Evolutionary conservation across 2,888 invertebrate genomes (phyloP).

Genomic region (Perdita meconis): DNA sequence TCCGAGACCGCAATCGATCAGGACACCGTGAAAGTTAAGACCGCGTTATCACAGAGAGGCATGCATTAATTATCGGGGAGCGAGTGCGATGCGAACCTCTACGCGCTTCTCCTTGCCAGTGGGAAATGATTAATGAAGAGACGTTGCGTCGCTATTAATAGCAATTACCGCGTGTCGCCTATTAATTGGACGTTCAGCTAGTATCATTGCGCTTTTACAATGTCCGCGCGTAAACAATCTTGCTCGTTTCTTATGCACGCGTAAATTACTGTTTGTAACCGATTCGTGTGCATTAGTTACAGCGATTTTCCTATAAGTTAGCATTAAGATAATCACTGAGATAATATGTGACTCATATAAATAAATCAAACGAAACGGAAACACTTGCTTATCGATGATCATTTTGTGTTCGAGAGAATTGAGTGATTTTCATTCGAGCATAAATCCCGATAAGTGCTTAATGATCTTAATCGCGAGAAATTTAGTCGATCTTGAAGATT

Average conservation of each 20-base stretch:
- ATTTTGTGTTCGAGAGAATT: background rate
- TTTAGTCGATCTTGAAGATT: no score
- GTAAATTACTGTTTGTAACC: background rate
- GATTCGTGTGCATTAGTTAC: background rate
- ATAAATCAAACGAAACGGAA: background rate
- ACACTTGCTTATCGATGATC: background rate
- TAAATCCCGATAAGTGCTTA: no score
- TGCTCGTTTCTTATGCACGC: background rate
- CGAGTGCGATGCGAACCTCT: background rate
- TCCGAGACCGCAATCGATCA: background rate
- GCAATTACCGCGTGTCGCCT: background rate
- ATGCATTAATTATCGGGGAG: conserved; percentile 11
- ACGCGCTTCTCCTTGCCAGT: background rate
- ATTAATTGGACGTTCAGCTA: conserved; percentile 7
- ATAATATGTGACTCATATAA: background rate
- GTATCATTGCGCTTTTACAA: background rate
- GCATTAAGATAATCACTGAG: conserved; percentile 11
- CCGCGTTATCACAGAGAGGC: conserved; percentile 1
- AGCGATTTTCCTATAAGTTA: background rate
- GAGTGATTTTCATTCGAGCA: no score
- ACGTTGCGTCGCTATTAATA: background rate
- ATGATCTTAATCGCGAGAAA: no score
- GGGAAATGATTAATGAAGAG: conserved; percentile 8
- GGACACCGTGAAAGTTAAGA: background rate
- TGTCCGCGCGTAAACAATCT: background rate